Evolutionary conservation across 2,113 vertebrate species (phyloP).

Genomic region (Gambusia holbrooki): DNA sequence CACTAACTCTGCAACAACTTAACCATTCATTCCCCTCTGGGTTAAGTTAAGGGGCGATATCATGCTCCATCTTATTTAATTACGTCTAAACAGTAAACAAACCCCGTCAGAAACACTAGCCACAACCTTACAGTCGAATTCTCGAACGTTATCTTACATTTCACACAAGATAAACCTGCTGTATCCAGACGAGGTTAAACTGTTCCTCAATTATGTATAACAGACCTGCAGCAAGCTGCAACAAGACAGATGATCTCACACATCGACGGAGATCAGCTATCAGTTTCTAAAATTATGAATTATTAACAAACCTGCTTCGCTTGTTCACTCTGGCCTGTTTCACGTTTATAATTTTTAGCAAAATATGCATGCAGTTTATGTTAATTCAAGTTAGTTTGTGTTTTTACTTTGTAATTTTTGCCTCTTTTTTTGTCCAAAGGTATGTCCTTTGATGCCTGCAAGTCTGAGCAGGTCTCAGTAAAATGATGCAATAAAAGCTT

Average conservation of each 20-base stretch:
- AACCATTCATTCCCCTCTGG: background rate
- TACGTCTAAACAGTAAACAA: background rate
- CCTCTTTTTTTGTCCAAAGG: background rate
- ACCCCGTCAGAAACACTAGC: background rate
- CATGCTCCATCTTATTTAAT: slow-evolving; percentile 1
- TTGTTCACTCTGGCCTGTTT: slow-evolving; percentile 2
- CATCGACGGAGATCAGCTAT: slow-evolving; percentile 39
- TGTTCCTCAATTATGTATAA: slow-evolving; percentile 44
- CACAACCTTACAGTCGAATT: background rate
- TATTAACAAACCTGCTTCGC: slow-evolving; percentile 49
- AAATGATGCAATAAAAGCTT: slow-evolving; percentile 2
- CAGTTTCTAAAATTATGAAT: slow-evolving; percentile 58
- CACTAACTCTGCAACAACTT: background rate
- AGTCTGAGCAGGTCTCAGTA: slow-evolving; percentile 1
- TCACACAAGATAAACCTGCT: slow-evolving; percentile 3
- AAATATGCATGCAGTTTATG: too few species aligned
- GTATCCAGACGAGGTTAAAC: slow-evolving; percentile 38
- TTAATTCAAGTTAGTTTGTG: too few species aligned
- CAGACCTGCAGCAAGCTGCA: slow-evolving; percentile 21
- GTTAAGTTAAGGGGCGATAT: background rate
- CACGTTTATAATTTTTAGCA: too few species aligned
- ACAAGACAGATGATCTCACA: slow-evolving; percentile 46
- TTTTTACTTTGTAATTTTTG: background rate
- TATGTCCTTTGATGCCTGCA: background rate
- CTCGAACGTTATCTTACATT: slow-evolving; percentile 5